Evolutionary conservation across 2,888 invertebrate genomes (phyloP).

Genomic region (Proisotoma minuta): DNA sequence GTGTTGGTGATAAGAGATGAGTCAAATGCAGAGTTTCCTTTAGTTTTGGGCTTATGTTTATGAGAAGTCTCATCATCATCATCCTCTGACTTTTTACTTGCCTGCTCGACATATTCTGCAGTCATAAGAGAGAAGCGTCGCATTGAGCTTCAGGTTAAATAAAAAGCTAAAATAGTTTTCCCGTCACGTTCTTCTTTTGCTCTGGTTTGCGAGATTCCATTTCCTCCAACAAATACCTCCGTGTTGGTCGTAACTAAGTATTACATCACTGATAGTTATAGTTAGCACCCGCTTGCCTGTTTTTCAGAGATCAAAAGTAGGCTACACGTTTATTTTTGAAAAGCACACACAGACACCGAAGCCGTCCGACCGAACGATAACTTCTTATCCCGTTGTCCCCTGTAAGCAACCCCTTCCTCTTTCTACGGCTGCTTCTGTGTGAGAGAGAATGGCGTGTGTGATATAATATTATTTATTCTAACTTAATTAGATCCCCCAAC

Average conservation of each 20-base stretch:
- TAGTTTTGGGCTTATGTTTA: too few species aligned
- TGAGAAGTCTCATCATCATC: too few species aligned
- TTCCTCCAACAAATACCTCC: not conserved
- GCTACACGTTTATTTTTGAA: slow-evolving; percentile 6
- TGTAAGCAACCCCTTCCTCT: not conserved
- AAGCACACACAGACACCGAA: slow-evolving; percentile 5
- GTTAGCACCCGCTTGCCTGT: not conserved
- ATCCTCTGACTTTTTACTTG: too few species aligned
- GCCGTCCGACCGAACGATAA: slow-evolving; percentile 2
- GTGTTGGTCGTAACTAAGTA: too few species aligned
- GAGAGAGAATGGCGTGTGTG: not conserved
- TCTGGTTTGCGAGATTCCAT: not conserved
- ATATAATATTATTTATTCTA: not conserved
- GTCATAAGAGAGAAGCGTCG: too few species aligned
- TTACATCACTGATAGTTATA: slow-evolving; percentile 2
- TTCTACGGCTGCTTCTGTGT: not conserved
- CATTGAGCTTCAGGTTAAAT: not conserved
- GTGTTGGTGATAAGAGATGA: too few species aligned
- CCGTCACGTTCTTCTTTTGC: not conserved
- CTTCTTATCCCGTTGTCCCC: not conserved
- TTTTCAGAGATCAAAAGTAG: not conserved
- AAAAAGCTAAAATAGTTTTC: slow-evolving; percentile 2
- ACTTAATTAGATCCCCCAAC: too few species aligned
- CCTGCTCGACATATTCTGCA: too few species aligned
- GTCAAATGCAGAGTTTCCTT: too few species aligned